A percentile compares a stretch with the other conserved stretches of the same genome.
Conservation (phyloP, 2,113 vertebrate species). For the Castor canadensis region DNA sequence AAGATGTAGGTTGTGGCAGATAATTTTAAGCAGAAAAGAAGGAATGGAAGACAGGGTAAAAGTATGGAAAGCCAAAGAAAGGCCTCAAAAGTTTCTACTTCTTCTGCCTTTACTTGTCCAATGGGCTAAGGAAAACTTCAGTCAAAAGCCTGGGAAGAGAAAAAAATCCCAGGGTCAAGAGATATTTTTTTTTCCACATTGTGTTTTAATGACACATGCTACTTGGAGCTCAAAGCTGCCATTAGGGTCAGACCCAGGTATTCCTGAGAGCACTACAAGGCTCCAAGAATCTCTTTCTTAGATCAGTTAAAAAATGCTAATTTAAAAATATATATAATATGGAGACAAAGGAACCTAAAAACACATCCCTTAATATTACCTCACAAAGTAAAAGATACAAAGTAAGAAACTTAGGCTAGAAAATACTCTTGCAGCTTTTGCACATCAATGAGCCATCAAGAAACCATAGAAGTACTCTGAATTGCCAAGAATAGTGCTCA, state of each 20-base stretch:
- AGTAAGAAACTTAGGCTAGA: neutral
- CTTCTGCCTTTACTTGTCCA: neutral
- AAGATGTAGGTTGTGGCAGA: neutral
- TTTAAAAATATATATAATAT: neutral
- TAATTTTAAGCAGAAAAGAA: conserved; percentile 1
- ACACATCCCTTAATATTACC: neutral
- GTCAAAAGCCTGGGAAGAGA: neutral
- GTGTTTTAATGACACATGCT: neutral
- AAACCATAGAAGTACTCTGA: neutral
- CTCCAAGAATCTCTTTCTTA: neutral
- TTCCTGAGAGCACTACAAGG: neutral
- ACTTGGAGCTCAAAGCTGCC: neutral
- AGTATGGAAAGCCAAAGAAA: neutral
- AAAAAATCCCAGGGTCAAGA: neutral
- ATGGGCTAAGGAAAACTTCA: neutral
- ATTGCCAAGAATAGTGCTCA: neutral
- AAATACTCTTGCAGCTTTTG: neutral
- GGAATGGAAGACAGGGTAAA: neutral
- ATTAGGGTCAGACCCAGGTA: neutral
- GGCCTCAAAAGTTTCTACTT: neutral
- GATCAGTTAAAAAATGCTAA: neutral
- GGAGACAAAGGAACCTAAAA: neutral
- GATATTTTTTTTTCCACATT: neutral
- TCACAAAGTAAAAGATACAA: neutral
- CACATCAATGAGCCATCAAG: neutral